Conservation (phyloP, 2,113 vertebrate species). For the Brachyhypopomus occidentalis region DNA sequence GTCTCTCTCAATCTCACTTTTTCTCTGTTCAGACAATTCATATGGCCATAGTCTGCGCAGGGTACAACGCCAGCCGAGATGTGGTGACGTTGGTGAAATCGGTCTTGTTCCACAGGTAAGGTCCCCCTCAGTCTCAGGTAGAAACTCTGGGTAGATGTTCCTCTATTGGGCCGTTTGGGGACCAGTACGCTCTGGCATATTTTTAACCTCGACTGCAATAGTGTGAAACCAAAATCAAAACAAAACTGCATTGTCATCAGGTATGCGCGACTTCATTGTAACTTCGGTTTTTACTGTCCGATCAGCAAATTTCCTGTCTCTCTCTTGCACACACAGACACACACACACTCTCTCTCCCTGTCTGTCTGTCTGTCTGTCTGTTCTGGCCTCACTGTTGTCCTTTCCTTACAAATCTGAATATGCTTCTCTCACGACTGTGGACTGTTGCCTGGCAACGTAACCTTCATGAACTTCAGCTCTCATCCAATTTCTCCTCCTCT, state of each 20-base stretch:
- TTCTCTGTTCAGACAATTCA: conserved; percentile 88
- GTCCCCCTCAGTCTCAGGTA: background rate
- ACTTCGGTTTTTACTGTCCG: conserved; percentile 6
- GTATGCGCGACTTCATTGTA: conserved; percentile 5
- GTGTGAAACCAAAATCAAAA: background rate
- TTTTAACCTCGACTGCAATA: conserved; percentile 9
- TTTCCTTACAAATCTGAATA: conserved; percentile 53
- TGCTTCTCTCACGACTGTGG: conserved; percentile 37
- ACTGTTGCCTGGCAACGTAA: conserved; percentile 60
- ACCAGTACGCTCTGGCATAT: conserved; percentile 4
- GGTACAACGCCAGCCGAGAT: conserved; percentile 96
- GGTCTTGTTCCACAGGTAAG: conserved; percentile 96
- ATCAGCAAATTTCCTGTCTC: conserved; percentile 20
- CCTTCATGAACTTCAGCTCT: conserved; percentile 52
- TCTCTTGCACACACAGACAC: background rate
- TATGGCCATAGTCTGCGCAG: conserved; percentile 96
- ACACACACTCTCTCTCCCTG: conserved; percentile 12
- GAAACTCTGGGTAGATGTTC: background rate
- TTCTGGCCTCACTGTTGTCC: conserved; percentile 40
- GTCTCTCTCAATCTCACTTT: background rate
- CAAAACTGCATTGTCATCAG: conserved; percentile 21
- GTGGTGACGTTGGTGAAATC: conserved; percentile 98
- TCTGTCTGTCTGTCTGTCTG: background rate
- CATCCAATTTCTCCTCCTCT: conserved; percentile 34
- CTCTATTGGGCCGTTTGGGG: background rate